phyloP scores from a whole-genome alignment of 2,888 invertebrate genomes.

The Arctia plantaginis region DNA sequence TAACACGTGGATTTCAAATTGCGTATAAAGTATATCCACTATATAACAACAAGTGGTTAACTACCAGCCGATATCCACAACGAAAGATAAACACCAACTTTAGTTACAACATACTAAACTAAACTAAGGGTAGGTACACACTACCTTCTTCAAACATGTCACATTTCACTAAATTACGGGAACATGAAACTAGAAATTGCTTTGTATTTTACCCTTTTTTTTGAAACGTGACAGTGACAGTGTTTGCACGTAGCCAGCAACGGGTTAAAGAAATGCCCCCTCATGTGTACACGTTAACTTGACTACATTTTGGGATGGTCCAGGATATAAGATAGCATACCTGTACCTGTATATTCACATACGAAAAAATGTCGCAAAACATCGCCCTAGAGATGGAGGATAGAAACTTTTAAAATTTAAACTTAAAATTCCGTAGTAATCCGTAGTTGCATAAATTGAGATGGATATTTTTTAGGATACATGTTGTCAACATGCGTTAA shows the following conservation, averaged over 20 bases:
- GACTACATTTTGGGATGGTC: slow-evolving; percentile 56
- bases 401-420: neutral
- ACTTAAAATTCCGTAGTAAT: neutral
- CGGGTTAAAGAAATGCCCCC: slow-evolving; percentile 74
- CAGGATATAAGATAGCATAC: slow-evolving; percentile 39
- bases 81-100: slow-evolving; percentile 18
- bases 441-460: too few species aligned
- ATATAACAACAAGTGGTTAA: slow-evolving; percentile 20
- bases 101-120: slow-evolving; percentile 11
- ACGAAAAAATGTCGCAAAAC: neutral
- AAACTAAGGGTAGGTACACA: neutral
- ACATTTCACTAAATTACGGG: slow-evolving; percentile 60
- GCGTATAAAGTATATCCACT: slow-evolving; percentile 3
- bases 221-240: slow-evolving; percentile 71
- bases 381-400: neutral
- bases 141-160: slow-evolving; percentile 28
- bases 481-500: too few species aligned
- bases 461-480: too few species aligned
- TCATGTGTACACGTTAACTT: slow-evolving; percentile 73
- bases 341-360: neutral
- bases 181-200: slow-evolving; percentile 71
- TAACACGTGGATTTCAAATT: slow-evolving; percentile 5
- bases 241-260: slow-evolving; percentile 71
- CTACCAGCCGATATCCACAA: slow-evolving; percentile 17
- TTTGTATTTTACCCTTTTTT: slow-evolving; percentile 69